Percentiles rank a stretch among this genome's conserved stretches.
phyloP scores from a whole-genome alignment of 1,140 invertebrate species.

The Galleria mellonella region DNA sequence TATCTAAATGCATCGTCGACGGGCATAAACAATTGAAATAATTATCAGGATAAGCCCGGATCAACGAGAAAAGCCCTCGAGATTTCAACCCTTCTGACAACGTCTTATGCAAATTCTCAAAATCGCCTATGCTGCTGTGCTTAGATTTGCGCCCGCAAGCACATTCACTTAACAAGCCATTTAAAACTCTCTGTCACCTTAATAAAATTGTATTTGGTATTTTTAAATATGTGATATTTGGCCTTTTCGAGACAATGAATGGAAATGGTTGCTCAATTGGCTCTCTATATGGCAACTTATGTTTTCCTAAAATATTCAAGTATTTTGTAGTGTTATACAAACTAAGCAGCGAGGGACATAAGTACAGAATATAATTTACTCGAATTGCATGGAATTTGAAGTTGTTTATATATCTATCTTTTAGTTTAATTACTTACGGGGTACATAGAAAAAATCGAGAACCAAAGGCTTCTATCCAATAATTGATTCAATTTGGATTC shows the following conservation, averaged over 20 bases:
- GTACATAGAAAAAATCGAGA: no score
- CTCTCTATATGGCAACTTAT: constrained; percentile 42
- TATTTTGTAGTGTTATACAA: constrained; percentile 4
- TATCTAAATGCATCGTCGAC: constrained; percentile 71
- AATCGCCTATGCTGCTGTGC: constrained; percentile 24
- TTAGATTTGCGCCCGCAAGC: background rate
- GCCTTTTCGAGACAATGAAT: constrained; percentile 12
- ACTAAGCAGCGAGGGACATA: no score
- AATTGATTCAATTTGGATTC: no score
- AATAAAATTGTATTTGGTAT: background rate
- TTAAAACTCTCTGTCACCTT: background rate
- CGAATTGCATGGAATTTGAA: no score
- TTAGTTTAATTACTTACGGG: no score
- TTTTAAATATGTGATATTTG: background rate
- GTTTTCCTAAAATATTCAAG: constrained; percentile 29
- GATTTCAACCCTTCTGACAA: constrained; percentile 69
- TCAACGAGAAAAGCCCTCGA: constrained; percentile 57
- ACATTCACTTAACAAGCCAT: background rate
- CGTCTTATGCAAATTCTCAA: constrained; percentile 71
- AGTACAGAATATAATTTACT: no score
- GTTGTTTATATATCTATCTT: no score
- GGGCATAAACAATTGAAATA: constrained; percentile 73
- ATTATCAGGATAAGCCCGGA: constrained; percentile 71
- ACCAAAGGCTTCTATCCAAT: no score
- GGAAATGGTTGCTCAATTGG: constrained; percentile 59